A percentile compares a stretch with the other conserved stretches of the same genome.
phyloP scores from a whole-genome alignment of 37 sponge, comb jelly and placozoan species.

The Petrosia ficiformis region DNA sequence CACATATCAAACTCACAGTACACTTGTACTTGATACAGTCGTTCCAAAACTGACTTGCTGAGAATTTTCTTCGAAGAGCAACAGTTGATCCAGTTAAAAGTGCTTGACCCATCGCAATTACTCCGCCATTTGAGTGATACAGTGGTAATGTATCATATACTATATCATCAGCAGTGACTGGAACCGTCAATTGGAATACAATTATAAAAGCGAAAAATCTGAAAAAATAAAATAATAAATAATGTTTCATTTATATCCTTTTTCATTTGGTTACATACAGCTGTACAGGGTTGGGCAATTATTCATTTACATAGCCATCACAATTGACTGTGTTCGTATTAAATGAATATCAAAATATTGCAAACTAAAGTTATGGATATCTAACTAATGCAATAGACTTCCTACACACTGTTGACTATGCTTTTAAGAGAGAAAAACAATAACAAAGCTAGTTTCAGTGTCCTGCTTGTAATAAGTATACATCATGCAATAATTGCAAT shows the following conservation, averaged over 20 bases:
- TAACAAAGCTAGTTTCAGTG: too few relatives aligned
- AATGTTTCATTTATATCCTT: too few relatives aligned
- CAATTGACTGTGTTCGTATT: neutral
- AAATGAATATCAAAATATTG: too few relatives aligned
- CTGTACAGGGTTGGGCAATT: too few relatives aligned
- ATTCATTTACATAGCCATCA: neutral
- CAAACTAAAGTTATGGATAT: too few relatives aligned
- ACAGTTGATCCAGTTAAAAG: conserved; percentile 53
- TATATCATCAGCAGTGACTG: conserved; percentile 38
- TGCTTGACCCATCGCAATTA: conserved; percentile 62
- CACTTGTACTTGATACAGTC: conserved; percentile 75
- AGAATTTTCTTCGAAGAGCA: conserved; percentile 78
- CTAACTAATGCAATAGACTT: too few relatives aligned
- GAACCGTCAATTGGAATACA: conserved; percentile 12
- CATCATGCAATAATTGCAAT: too few relatives aligned
- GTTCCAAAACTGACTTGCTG: conserved; percentile 74
- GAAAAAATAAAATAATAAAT: neutral
- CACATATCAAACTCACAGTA: conserved; percentile 76
- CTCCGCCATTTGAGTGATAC: conserved; percentile 77
- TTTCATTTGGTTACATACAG: too few relatives aligned
- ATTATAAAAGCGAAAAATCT: conserved; percentile 7
- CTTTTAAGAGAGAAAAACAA: too few relatives aligned
- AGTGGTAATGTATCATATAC: conserved; percentile 73
- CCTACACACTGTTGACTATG: too few relatives aligned
- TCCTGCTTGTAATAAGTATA: too few relatives aligned